Percentiles rank a stretch among this genome's conserved stretches.
Conservation (phyloP, 92 coral and sea anemone species). For the Montipora capitata region DNA sequence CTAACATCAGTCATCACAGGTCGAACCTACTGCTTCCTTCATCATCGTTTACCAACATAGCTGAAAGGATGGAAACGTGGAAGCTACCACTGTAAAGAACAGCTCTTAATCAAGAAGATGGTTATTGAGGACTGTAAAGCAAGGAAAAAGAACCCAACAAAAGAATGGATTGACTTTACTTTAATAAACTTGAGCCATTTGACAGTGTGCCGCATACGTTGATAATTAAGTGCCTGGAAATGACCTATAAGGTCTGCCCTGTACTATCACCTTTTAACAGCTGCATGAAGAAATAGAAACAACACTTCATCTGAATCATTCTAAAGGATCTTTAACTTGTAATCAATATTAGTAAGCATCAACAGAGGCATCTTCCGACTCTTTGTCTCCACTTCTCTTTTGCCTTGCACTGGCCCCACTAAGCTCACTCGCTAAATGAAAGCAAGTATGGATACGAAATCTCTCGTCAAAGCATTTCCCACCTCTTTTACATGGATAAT, state of each 20-base stretch:
- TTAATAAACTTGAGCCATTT: neutral
- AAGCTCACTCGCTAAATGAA: slow-evolving; percentile 1
- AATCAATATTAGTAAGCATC: neutral
- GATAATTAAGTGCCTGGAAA: neutral
- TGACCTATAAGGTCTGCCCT: neutral
- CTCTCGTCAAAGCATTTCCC: neutral
- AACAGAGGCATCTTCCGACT: slow-evolving; percentile 54
- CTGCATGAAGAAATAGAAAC: slow-evolving; percentile 1
- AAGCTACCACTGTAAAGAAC: slow-evolving; percentile 23
- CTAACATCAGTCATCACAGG: neutral
- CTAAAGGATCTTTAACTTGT: slow-evolving; percentile 5
- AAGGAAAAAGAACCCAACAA: neutral
- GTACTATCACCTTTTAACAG: neutral
- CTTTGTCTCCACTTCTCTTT: slow-evolving; percentile 40
- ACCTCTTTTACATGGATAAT: slow-evolving; percentile 21
- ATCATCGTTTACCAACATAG: slow-evolving; percentile 6
- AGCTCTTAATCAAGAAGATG: slow-evolving; percentile 7
- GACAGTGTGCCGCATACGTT: slow-evolving; percentile 22
- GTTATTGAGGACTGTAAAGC: neutral
- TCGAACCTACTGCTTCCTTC: slow-evolving; percentile 1
- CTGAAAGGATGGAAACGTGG: slow-evolving; percentile 22
- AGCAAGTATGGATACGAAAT: slow-evolving; percentile 15
- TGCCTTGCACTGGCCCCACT: slow-evolving; percentile 35
- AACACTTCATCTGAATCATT: neutral
- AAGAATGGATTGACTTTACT: slow-evolving; percentile 20